Evolutionary conservation across 1,140 invertebrate species (phyloP).

Genomic region (Polyergus mexicanus): DNA sequence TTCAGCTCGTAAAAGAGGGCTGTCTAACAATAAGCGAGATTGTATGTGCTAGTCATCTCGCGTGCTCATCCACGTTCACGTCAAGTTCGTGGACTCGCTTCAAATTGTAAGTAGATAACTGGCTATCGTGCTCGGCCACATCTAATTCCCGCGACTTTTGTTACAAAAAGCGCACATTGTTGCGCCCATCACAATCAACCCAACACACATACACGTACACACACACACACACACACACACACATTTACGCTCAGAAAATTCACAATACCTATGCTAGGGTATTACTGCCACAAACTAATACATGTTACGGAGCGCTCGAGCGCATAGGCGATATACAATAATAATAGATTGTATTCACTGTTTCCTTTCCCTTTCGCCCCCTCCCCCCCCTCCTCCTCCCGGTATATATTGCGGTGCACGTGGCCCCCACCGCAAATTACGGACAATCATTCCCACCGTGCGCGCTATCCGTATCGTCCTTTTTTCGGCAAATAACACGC

Average conservation of each 20-base stretch:
- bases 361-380: not conserved
- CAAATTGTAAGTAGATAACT: constrained; percentile 51
- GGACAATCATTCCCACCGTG: constrained; percentile 73
- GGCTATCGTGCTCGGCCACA: constrained; percentile 13
- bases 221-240: not conserved
- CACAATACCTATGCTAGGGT: constrained; percentile 8
- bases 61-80: not conserved
- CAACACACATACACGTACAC: not conserved
- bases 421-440: constrained; percentile 76
- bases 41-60: constrained; percentile 23
- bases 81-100: constrained; percentile 16
- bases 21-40: constrained; percentile 8
- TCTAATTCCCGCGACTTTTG: constrained; percentile 47
- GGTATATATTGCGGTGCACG: constrained; percentile 32
- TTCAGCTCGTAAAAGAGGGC: not conserved
- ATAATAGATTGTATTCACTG: constrained; percentile 78
- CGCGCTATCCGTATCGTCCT: constrained; percentile 76
- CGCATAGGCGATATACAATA: constrained; percentile 73
- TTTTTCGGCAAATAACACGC: constrained; percentile 79
- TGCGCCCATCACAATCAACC: not conserved
- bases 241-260: not conserved
- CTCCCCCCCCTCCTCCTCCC: too few relatives aligned
- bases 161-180: constrained; percentile 54
- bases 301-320: constrained; percentile 28
- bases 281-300: constrained; percentile 40